Evolutionary conservation across 2,113 vertebrate species (phyloP).

Genomic region (Panthera leo): DNA sequence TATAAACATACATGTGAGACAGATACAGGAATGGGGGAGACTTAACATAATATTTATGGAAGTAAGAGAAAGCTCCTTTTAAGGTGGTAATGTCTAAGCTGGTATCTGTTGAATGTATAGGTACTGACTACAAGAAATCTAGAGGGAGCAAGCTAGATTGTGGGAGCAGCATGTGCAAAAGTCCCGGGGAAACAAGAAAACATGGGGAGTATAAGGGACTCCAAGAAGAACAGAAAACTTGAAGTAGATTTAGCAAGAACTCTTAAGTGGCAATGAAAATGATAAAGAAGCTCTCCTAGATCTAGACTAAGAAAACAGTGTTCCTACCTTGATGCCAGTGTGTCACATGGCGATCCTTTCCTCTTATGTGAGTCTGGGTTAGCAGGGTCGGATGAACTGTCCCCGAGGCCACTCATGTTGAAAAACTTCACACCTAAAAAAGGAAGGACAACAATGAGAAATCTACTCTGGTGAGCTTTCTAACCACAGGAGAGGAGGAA

Average conservation of each 20-base stretch:
- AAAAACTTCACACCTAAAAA: slow-evolving; percentile 90
- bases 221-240: background rate
- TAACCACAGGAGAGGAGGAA: background rate
- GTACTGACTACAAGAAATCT: background rate
- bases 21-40: background rate
- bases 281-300: slow-evolving; percentile 40
- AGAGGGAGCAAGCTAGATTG: background rate
- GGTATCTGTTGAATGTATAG: background rate
- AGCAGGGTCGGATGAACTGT: slow-evolving; percentile 92
- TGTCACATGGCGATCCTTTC: slow-evolving; percentile 94
- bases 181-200: background rate
- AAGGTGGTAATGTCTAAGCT: background rate
- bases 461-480: background rate
- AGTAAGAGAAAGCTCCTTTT: slow-evolving; percentile 32
- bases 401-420: slow-evolving; percentile 96
- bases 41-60: background rate
- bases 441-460: slow-evolving; percentile 55
- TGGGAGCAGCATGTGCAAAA: background rate
- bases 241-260: slow-evolving; percentile 63
- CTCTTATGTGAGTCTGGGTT: slow-evolving; percentile 94
- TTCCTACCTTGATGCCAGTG: slow-evolving; percentile 91
- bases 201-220: background rate
- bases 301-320: background rate
- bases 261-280: slow-evolving; percentile 33
- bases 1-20: background rate